phyloP scores from a whole-genome alignment of 2,888 invertebrate genomes.

The Homarus gammarus region DNA sequence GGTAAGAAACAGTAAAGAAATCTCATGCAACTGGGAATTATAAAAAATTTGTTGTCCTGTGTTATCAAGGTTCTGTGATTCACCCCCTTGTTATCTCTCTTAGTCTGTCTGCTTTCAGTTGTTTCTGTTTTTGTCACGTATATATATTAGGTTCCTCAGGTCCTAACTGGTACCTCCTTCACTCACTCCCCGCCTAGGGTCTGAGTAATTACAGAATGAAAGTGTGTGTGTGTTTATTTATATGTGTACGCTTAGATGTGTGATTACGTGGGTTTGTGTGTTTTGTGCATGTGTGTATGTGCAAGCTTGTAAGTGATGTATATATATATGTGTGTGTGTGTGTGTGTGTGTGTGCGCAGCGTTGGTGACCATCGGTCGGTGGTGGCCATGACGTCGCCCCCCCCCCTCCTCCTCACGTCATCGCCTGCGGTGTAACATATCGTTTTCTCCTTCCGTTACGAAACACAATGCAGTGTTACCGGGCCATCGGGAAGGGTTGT shows the following conservation, averaged over 20 bases:
- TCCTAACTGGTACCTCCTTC: neutral
- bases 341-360: neutral
- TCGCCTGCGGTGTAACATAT: conserved; percentile 50
- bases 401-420: conserved; percentile 12
- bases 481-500: conserved; percentile 51
- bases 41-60: too few species aligned
- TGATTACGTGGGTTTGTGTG: conserved; percentile 15
- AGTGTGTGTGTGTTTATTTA: neutral
- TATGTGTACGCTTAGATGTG: neutral
- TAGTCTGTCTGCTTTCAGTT: too few species aligned
- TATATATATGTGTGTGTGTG: conserved; percentile 18
- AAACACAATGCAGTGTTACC: conserved; percentile 55
- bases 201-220: neutral
- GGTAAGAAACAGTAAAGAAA: too few species aligned
- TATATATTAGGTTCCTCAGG: too few species aligned
- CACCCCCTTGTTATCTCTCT: too few species aligned
- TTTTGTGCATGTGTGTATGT: conserved; percentile 32
- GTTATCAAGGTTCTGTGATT: too few species aligned
- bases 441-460: conserved; percentile 64
- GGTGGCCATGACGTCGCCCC: neutral
- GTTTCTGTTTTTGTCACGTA: too few species aligned
- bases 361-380: neutral
- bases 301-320: neutral
- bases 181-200: neutral
- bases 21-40: too few species aligned